phyloP scores from a whole-genome alignment of 1,140 invertebrate genomes.

The Heliothis virescens region DNA sequence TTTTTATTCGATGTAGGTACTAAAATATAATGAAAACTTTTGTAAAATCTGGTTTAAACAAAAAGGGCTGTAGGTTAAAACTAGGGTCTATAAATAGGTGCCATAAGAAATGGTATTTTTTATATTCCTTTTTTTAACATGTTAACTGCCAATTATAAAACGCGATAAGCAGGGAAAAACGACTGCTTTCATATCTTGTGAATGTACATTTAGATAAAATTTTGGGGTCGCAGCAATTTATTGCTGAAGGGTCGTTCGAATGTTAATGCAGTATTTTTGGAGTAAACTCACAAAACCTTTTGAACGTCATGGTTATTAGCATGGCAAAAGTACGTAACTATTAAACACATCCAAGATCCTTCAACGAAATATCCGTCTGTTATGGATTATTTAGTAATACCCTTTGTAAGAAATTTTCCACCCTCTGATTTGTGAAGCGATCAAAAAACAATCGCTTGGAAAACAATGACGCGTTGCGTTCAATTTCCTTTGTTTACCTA shows the following conservation, averaged over 20 bases:
- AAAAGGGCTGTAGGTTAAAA: too few species aligned
- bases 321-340: too few species aligned
- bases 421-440: conserved; percentile 17
- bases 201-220: conserved; percentile 54
- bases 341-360: neutral
- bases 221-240: conserved; percentile 47
- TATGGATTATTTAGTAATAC: conserved; percentile 17
- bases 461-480: conserved; percentile 16
- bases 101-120: neutral
- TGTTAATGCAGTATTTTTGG: conserved; percentile 17
- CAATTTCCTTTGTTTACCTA: conserved; percentile 30
- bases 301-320: neutral
- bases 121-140: conserved; percentile 23
- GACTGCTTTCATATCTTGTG: conserved; percentile 52
- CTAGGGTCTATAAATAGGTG: too few species aligned
- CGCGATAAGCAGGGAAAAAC: conserved; percentile 45
- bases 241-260: conserved; percentile 39
- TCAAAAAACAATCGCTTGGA: conserved; percentile 23
- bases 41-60: neutral
- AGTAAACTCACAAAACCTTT: conserved; percentile 20
- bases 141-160: conserved; percentile 50
- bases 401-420: conserved; percentile 9
- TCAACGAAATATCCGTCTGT: neutral
- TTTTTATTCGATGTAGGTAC: conserved; percentile 10
- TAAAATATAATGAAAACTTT: neutral